Conservation (phyloP, 2,888 invertebrate genomes). For the Loripinus fragilis region DNA sequence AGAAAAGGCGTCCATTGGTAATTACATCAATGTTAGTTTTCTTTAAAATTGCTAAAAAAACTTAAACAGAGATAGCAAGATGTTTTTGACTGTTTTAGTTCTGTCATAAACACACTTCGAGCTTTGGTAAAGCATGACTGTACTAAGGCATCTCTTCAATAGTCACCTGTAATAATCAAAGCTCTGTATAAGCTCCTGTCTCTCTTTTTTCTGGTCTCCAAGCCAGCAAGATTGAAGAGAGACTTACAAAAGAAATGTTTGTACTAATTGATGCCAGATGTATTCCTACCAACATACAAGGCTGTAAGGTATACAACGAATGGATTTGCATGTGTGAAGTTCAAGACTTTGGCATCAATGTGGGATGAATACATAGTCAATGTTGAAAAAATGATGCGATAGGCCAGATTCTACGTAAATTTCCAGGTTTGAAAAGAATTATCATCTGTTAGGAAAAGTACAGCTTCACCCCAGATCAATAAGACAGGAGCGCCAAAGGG, state of each 20-base stretch:
- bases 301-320: neutral
- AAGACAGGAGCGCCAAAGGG: neutral
- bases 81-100: slow-evolving; percentile 15
- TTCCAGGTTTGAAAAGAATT: neutral
- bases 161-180: slow-evolving; percentile 28
- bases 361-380: slow-evolving; percentile 31
- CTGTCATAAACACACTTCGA: slow-evolving; percentile 39
- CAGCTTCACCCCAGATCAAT: neutral
- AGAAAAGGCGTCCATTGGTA: slow-evolving; percentile 12
- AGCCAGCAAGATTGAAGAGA: neutral
- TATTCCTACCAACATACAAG: neutral
- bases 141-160: slow-evolving; percentile 32
- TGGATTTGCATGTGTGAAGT: slow-evolving; percentile 45
- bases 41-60: too few relatives aligned
- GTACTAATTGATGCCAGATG: neutral
- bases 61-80: neutral
- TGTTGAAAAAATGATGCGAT: slow-evolving; percentile 23
- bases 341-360: slow-evolving; percentile 35
- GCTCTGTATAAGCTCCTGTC: slow-evolving; percentile 11
- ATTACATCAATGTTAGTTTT: too few relatives aligned
- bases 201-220: neutral
- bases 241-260: neutral
- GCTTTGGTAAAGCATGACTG: slow-evolving; percentile 40
- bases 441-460: neutral
- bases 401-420: neutral